These are phyloP conservation scores for Cephus spinipes DNA, from an alignment of 2,888 invertebrate species.

Conservation along the genomic window DNA sequence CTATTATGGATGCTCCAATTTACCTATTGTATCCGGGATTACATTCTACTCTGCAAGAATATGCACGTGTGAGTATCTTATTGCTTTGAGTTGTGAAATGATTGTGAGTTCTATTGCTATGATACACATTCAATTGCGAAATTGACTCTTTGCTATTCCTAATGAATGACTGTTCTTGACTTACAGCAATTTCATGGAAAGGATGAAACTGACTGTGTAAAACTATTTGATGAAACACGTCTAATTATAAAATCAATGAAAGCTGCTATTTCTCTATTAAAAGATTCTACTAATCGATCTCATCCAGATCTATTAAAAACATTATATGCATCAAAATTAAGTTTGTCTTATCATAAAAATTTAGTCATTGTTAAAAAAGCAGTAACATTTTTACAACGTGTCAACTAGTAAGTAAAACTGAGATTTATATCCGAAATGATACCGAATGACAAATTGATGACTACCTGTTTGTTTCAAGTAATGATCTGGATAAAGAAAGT, in stretches of 20 bases:
- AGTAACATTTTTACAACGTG: slow-evolving; percentile 65
- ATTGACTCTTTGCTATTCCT: neutral
- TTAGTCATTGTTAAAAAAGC: slow-evolving; percentile 69
- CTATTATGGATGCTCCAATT: slow-evolving; percentile 67
- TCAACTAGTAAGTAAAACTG: slow-evolving; percentile 40
- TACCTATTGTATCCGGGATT: slow-evolving; percentile 66
- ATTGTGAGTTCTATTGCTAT: neutral
- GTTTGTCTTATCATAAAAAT: slow-evolving; percentile 73
- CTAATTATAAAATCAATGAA: slow-evolving; percentile 67
- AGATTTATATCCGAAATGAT: slow-evolving; percentile 9
- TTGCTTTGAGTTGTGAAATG: slow-evolving; percentile 14
- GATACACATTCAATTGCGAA: neutral
- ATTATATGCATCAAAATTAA: slow-evolving; percentile 70
- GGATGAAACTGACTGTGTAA: slow-evolving; percentile 59
- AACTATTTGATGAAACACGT: slow-evolving; percentile 65
- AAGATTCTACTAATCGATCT: slow-evolving; percentile 41
- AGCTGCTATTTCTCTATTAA: slow-evolving; percentile 58
- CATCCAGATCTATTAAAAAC: slow-evolving; percentile 63
- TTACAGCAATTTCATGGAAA: slow-evolving; percentile 64
- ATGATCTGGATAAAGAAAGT: slow-evolving; percentile 45
- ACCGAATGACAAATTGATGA: slow-evolving; percentile 9
- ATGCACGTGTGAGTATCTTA: slow-evolving; percentile 63
- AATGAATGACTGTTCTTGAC: neutral
- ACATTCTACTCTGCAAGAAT: slow-evolving; percentile 64
- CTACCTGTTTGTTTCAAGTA: slow-evolving; percentile 32